A percentile compares a stretch with the other conserved stretches of the same genome.
Evolutionary conservation across 2,797 vertebrate species (phyloP).

Genomic region (Sciurus carolinensis): DNA sequence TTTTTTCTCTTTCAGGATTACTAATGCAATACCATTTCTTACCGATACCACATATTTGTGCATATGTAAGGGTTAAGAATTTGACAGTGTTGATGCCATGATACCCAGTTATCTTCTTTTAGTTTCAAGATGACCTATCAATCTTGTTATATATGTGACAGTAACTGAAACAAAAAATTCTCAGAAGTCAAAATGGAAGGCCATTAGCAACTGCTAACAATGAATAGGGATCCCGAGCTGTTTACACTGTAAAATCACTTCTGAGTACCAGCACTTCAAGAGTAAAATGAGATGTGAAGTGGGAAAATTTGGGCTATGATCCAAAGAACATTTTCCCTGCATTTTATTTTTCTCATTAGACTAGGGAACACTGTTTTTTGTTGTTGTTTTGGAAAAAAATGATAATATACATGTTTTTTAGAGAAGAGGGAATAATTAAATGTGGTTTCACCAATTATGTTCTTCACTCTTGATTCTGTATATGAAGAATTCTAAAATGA

Average conservation of each 20-base stretch:
- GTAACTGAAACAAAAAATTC: slow-evolving; percentile 3
- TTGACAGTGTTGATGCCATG: not conserved
- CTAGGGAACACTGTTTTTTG: not conserved
- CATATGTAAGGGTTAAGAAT: slow-evolving; percentile 29
- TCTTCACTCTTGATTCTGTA: not conserved
- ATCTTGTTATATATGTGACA: not conserved
- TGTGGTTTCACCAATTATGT: slow-evolving; percentile 32
- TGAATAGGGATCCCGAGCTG: not conserved
- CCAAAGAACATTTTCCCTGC: slow-evolving; percentile 58
- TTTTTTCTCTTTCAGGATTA: not conserved
- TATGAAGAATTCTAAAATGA: slow-evolving; percentile 56
- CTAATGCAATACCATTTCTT: not conserved
- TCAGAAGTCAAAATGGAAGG: slow-evolving; percentile 30
- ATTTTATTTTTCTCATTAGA: slow-evolving; percentile 54
- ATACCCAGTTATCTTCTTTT: not conserved
- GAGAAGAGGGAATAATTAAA: slow-evolving; percentile 41
- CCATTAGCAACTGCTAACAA: slow-evolving; percentile 13
- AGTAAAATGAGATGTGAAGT: slow-evolving; percentile 60
- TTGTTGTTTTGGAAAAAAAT: slow-evolving; percentile 16
- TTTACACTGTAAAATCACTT: slow-evolving; percentile 53
- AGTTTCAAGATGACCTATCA: slow-evolving; percentile 31
- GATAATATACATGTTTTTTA: not conserved
- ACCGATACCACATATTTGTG: slow-evolving; percentile 9
- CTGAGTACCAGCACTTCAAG: slow-evolving; percentile 33
- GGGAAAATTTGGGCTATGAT: slow-evolving; percentile 58